Percentiles rank a stretch among this genome's conserved stretches.
phyloP scores from a whole-genome alignment of 2,888 invertebrate genomes.

The Torymus texanus region DNA sequence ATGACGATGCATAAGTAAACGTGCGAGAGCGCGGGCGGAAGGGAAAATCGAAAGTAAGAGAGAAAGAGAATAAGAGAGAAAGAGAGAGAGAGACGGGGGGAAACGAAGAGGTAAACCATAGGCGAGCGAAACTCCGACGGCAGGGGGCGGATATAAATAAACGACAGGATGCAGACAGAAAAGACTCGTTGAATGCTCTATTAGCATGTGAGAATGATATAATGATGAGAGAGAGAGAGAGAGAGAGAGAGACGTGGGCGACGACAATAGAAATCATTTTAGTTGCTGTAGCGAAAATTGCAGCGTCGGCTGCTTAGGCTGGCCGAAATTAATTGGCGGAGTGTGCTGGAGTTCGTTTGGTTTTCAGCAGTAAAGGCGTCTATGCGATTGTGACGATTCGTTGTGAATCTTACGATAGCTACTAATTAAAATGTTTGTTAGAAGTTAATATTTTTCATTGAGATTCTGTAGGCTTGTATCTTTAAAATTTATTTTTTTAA shows the following conservation, averaged over 20 bases:
- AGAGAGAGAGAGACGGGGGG: conserved; percentile 24
- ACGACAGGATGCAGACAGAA: conserved; percentile 54
- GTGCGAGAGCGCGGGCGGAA: neutral
- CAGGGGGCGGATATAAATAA: conserved; percentile 49
- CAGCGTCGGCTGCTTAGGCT: no score
- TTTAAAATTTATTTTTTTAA: no score
- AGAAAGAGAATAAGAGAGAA: neutral
- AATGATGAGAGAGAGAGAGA: conserved; percentile 1
- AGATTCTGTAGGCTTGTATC: no score
- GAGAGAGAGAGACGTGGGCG: neutral
- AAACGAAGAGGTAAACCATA: conserved; percentile 31
- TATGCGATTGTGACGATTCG: no score
- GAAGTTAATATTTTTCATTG: no score
- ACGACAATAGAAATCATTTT: conserved; percentile 15
- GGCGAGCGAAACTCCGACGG: conserved; percentile 45
- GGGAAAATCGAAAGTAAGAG: neutral
- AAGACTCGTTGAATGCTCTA: conserved; percentile 47
- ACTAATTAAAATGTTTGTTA: no score
- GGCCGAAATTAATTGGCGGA: no score
- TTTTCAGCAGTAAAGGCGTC: no score
- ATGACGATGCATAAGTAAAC: conserved; percentile 24
- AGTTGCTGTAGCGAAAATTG: neutral
- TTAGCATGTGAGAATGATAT: conserved; percentile 39
- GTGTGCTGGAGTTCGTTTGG: no score
- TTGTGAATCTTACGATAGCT: no score